Conservation (phyloP, 2,888 invertebrate genomes). For the Ichneumon xanthorius region DNA sequence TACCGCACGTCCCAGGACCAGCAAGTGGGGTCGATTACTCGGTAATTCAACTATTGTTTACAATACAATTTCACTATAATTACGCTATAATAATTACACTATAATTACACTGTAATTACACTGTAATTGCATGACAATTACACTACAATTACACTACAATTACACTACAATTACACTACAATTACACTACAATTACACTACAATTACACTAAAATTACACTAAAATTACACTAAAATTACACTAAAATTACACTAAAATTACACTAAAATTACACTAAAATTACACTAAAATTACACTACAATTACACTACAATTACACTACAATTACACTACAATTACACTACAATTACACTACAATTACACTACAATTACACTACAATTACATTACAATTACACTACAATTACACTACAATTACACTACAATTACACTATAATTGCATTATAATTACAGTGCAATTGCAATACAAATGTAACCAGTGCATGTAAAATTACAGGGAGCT, state of each 20-base stretch:
- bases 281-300: no score
- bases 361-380: not conserved
- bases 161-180: no score
- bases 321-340: not conserved
- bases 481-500: conserved; percentile 81
- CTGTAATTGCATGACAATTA: no score
- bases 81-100: not conserved
- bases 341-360: not conserved
- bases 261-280: no score
- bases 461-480: not conserved
- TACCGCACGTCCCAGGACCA: conserved; percentile 86
- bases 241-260: not conserved
- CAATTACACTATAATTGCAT: no score
- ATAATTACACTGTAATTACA: not conserved
- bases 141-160: not conserved
- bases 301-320: not conserved
- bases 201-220: no score
- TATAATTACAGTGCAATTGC: not conserved
- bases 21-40: conserved; percentile 94
- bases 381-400: not conserved
- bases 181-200: not conserved
- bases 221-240: not conserved
- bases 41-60: conserved; percentile 86
- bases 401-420: no score
- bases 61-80: not conserved